A percentile compares a stretch with the other conserved stretches of the same genome.
Evolutionary conservation across 2,888 invertebrate genomes (phyloP).

Genomic region (Amiota mariae): DNA sequence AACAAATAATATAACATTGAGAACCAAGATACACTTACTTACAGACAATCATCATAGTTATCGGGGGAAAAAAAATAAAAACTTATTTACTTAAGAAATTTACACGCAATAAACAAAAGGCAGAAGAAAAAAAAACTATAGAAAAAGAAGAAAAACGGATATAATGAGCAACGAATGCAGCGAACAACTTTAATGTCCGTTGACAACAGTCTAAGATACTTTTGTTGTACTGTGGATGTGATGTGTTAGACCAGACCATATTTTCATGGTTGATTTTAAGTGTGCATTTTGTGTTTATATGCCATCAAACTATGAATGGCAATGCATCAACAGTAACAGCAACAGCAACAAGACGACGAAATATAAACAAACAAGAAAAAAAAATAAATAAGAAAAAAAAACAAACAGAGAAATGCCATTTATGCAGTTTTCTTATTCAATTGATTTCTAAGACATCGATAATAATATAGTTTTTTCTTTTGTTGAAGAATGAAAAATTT

Average conservation of each 20-base stretch:
- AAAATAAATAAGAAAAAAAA: too few relatives aligned
- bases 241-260: background rate
- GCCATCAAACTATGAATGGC: background rate
- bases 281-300: conserved; percentile 5
- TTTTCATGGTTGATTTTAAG: background rate
- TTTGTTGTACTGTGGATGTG: background rate
- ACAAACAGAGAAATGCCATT: too few relatives aligned
- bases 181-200: background rate
- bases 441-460: too few relatives aligned
- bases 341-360: too few relatives aligned
- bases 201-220: conserved; percentile 7
- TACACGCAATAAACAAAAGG: conserved; percentile 20
- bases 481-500: too few relatives aligned
- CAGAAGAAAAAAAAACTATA: background rate
- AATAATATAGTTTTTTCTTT: too few relatives aligned
- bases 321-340: too few relatives aligned
- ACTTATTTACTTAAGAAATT: conserved; percentile 23
- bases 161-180: background rate
- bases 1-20: too few relatives aligned
- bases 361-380: too few relatives aligned
- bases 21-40: too few relatives aligned
- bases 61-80: background rate
- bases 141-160: background rate
- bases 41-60: too few relatives aligned
- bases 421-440: too few relatives aligned